Evolutionary conservation across 2,797 vertebrate species (phyloP), one percentile per base, ranked within the genome.

Genomic region (Falco cherrug): DNA sequence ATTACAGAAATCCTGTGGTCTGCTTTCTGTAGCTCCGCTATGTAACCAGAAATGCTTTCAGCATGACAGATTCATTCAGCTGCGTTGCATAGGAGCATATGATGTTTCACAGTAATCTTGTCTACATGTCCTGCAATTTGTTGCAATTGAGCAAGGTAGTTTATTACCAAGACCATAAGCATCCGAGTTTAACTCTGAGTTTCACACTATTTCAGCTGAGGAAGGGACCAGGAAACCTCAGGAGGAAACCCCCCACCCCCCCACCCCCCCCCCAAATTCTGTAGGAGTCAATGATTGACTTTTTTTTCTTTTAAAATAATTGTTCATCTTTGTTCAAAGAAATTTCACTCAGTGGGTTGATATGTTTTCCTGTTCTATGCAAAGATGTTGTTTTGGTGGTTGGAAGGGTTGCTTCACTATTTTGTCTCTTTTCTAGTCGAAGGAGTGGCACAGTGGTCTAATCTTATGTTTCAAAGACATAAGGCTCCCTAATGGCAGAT

Each of bases 211-310:
- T 87, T 89, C 24, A 67, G 12, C 18, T 56, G 74, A 87, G 53
- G 17, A 15, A 79, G 9, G 14, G 8, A 78, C 5, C 29, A 75
- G 20, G 13, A 75, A 87, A 59, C 8, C 47, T 39, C 33, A 67
- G 33, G n/a, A 60, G 3, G 14, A 63, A 39, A 39, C 39, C 39
- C 39, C 39, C 39, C 39, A 11, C 39, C 11, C 39, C 39, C 39
- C 39, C 39, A 39, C 39, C 39, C 39, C 24, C 24, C 24, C 9
- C 13, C 37, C 45, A 29, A 43, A n/a, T 67, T 39, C 53, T 71
- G 5, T 71, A 71, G 48, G 10, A 16, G 4, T 33, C 35, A 81
- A n/a, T 0, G 0, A 80, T 25, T 47, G 2, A 8, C 4, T 45
- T 59, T 45, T 69, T 78, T 79, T 69, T 7, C 1, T 86, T 86